A percentile compares a stretch with the other conserved stretches of the same genome.
Conservation (phyloP, 53 echinoderm and acorn worm species). For the Echinometra lucunter region DNA sequence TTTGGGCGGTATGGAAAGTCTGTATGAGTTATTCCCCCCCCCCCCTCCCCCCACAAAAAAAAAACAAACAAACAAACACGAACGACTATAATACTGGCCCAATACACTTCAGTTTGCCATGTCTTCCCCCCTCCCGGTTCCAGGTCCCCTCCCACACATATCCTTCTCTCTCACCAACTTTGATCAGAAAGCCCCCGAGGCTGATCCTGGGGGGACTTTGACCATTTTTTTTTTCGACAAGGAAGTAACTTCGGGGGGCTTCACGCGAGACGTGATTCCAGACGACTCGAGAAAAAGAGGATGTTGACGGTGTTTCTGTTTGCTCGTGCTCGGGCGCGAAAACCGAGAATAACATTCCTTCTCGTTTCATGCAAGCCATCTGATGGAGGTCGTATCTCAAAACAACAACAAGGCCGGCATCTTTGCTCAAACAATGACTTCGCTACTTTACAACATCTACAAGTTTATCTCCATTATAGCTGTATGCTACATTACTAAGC, state of each 20-base stretch:
- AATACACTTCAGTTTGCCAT: too few relatives aligned
- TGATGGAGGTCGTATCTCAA: neutral
- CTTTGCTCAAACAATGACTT: neutral
- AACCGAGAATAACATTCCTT: neutral
- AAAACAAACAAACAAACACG: too few relatives aligned
- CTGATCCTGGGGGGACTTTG: neutral
- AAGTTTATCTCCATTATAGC: too few relatives aligned
- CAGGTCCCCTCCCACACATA: neutral
- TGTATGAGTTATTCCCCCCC: too few relatives aligned
- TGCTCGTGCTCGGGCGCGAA: slow-evolving; percentile 3
- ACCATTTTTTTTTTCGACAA: neutral
- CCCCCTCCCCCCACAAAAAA: too few relatives aligned
- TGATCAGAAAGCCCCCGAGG: neutral
- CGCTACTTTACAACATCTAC: neutral
- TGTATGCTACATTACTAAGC: too few relatives aligned
- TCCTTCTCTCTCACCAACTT: neutral
- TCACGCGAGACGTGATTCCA: neutral
- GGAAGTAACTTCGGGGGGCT: neutral
- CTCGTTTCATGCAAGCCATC: neutral
- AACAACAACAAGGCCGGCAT: neutral
- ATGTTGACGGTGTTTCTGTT: neutral
- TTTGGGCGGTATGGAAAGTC: too few relatives aligned
- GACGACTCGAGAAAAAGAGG: neutral
- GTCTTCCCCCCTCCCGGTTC: neutral
- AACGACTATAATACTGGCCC: too few relatives aligned